Conservation (phyloP, 2,888 invertebrate species). For the Copidosoma aretas region DNA sequence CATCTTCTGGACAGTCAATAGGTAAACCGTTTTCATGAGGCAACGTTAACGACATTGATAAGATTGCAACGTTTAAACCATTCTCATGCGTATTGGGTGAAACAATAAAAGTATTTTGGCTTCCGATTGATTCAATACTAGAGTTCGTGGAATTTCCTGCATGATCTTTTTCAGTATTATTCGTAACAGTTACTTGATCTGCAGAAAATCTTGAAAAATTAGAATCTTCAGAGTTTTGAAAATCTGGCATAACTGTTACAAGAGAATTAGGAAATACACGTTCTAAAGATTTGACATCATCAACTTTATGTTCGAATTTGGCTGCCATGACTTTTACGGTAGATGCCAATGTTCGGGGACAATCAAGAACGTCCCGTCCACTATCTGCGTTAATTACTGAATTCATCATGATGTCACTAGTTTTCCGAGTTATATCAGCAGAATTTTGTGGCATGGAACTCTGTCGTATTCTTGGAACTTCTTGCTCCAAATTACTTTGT, state of each 20-base stretch:
- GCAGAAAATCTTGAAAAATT: slow-evolving; percentile 41
- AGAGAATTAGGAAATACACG: slow-evolving; percentile 39
- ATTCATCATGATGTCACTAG: slow-evolving; percentile 58
- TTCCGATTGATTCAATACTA: slow-evolving; percentile 49
- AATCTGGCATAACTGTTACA: slow-evolving; percentile 43
- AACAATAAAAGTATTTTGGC: slow-evolving; percentile 46
- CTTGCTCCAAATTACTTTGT: slow-evolving; percentile 51
- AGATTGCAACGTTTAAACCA: slow-evolving; percentile 55
- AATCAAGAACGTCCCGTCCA: slow-evolving; percentile 56
- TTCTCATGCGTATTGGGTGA: slow-evolving; percentile 45
- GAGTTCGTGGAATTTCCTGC: slow-evolving; percentile 43
- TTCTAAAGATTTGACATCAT: slow-evolving; percentile 51
- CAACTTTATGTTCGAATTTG: slow-evolving; percentile 73
- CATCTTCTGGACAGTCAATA: slow-evolving; percentile 58
- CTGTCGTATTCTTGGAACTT: slow-evolving; percentile 53
- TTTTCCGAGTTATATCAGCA: slow-evolving; percentile 52
- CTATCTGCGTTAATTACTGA: slow-evolving; percentile 47
- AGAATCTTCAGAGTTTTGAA: slow-evolving; percentile 42
- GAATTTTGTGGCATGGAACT: slow-evolving; percentile 28
- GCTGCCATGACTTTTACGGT: slow-evolving; percentile 82
- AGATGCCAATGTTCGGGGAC: slow-evolving; percentile 51
- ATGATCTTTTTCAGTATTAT: slow-evolving; percentile 35
- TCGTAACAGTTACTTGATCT: slow-evolving; percentile 40
- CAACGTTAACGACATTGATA: slow-evolving; percentile 60
- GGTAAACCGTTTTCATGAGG: slow-evolving; percentile 66